Evolutionary conservation across 2,113 vertebrate species (phyloP).

Genomic region (Lontra canadensis): DNA sequence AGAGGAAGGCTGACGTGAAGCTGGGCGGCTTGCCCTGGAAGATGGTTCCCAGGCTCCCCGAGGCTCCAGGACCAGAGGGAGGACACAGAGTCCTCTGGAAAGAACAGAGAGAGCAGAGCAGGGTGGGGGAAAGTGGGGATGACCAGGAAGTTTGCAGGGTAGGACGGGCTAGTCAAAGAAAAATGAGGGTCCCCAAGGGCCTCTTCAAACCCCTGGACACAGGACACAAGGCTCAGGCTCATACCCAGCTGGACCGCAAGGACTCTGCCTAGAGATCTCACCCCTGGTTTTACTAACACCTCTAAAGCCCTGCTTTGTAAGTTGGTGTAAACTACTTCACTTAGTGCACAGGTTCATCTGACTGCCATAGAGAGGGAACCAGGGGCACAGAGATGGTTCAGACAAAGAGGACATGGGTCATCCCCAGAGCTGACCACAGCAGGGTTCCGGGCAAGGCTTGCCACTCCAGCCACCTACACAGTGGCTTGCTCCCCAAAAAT

Average conservation of each 20-base stretch:
- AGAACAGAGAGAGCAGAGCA: background rate
- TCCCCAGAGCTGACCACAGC: background rate
- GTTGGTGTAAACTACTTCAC: background rate
- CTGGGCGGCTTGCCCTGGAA: background rate
- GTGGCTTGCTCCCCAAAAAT: background rate
- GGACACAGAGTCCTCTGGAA: background rate
- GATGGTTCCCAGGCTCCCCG: background rate
- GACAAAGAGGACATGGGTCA: background rate
- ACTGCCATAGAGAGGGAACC: accelerated
- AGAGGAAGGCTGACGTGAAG: too few species aligned
- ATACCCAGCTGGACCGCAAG: too few species aligned
- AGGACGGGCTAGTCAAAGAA: background rate
- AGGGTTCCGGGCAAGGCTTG: background rate
- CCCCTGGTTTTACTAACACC: background rate
- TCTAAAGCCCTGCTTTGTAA: background rate
- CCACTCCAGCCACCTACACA: background rate
- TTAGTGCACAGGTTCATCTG: background rate
- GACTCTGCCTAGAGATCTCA: background rate
- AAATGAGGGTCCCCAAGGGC: background rate
- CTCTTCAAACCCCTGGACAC: background rate
- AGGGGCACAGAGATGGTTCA: background rate
- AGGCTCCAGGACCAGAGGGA: background rate
- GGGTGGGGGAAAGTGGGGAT: background rate
- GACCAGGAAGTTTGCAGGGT: background rate
- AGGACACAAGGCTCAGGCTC: background rate